Evolutionary conservation across 1,140 invertebrate species (phyloP), one percentile per base, ranked within the genome.

Genomic region (Drosophila repletoides): DNA sequence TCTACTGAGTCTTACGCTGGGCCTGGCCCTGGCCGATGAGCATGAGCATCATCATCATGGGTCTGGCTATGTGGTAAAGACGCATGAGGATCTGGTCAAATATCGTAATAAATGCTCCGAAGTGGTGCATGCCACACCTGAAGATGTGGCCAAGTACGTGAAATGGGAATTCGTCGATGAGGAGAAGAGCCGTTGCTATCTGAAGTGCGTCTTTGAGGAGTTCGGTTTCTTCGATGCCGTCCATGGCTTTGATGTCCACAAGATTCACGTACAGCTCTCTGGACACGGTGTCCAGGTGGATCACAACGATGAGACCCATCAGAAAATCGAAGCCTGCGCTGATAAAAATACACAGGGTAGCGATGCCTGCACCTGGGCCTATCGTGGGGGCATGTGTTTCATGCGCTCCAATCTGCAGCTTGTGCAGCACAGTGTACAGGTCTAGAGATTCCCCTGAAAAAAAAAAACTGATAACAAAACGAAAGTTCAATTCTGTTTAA

Each of bases 161-260:
- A 76, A 77, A 33, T 89, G 84, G 80, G 53, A 89, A 15, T 90
- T 66, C 21, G 61, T 69, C 2, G 77, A 90, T 36, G 86, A 90
- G 33, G 84, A 89, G 17, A 83, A 73, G 31, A 88, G 71, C 5
- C 87, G 53, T 17, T 90, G 87, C 63, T 90, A 88, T 24, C 14
- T 90, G 29, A 79, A 77, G 38, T 90, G 89, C 22, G 22, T 90
- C 17, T 88, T 90, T 19, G 69, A 90, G 48, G 60, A 89, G 19
- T 89, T 90, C 21, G 89, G 81, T 2, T 49, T 90, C 12, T 90
- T 81, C 40, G 84, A 90, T 22, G 61, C 43, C 1, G 55, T 53
- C 2, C 59, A 87, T n/a, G 89, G 89, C 3, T 89, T 90, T 49
- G 72, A 89, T 70, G 71, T 90, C 12, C 70, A 90, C 63, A 86